Evolutionary conservation across 1,140 invertebrate genomes (phyloP), one percentile per base, ranked within the genome.

Genomic region (Xylocopa sonorina): DNA sequence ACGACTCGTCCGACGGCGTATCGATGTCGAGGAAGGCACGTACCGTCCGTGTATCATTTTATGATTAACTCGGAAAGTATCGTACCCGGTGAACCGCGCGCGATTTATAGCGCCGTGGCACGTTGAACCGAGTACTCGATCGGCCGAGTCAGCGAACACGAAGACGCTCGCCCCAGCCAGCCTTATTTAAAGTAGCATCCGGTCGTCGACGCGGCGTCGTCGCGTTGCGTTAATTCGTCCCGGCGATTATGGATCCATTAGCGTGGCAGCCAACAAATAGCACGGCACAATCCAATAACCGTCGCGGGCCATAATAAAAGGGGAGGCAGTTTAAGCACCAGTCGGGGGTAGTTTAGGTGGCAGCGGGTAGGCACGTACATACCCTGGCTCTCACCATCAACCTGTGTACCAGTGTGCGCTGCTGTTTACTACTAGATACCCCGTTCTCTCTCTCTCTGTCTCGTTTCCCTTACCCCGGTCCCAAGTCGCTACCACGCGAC

Each of bases 171-270:
- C 16, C 16, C 9, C 2, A 16, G 2, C 9, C 14, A 7, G n/a
- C 62, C 50, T 60, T 78, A 60, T 82, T 85, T 82, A 82, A 82
- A 83, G 55, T 72, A 85, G 74, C 74, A 50, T 9, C 68, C 58
- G 64, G 51, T 79, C 62, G 51, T 53, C 41, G 46, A 78, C 82
- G 76, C 71, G 50, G 69, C 72, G 68, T 84, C 82, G 80, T 82
- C 78, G 83, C 67, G 55, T 80, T 82, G 84, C 82, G 82, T 89
- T 91, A 87, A 91, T 91, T 90, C 85, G 87, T 87, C 81, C 72
- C 78, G 88, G 87, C 90, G 88, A 92, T 92, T 92, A 92, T 88
- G 78, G 89, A 91, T 91, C 91, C 92, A 93, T 93, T 92, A 93
- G 88, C 87, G 84, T 87, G 87, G 81, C 88, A 89, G 89, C 76